Base-by-base conservation (phyloP, 1,140 invertebrate genomes). In the Ganaspis sp. region DNA sequence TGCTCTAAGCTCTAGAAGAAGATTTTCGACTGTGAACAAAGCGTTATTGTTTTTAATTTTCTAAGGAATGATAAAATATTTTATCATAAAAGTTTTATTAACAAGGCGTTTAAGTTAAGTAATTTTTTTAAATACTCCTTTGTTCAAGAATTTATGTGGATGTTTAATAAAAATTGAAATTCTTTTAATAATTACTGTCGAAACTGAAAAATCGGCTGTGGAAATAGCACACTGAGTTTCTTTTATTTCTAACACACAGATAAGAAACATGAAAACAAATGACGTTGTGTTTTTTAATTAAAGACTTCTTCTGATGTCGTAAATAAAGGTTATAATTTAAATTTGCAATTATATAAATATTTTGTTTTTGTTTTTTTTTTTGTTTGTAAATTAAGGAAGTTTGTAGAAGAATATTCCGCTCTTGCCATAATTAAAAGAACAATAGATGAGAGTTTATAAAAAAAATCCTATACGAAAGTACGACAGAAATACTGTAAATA, bases 351-450 rank as follows among this genome's bases (percentile, higher is more conserved):
- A 26, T 58, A 64, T 29, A 64, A n/a, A 29, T 42, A 23, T 45
- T 42, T 73, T 19, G 34, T 53, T 34, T 9, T 38, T 34, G 6
- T 34, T 34, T 34, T 34, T 3, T 29, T n/a, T 72, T 37, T 71
- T 26, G 12, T 54, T 73, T 38, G 8, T 71, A 21, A 26, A 53
- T 72, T 69, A 69, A 40, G 40, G 74, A 75, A 74, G 40, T 79
- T 82, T 38, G 40, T 71, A 54, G 71, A 72, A 53, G 75, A 79
- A 83, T 80, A 84, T 83, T 82, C 21, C 77, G 54, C 74, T 80
- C 34, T 83, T 85, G 82, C 83, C 76, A 85, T 84, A 81, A 82
- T 69, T 71, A 40, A 75, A 64, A 54, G 17, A 29, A 74, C 64
- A 12, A 71, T 73, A 76, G 37, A 26, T 64, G 71, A 69, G 73